Percentiles rank a stretch among this genome's conserved stretches.
These are phyloP conservation scores for Hylyphantes graminicola DNA, from an alignment of 1,140 invertebrate genomes.

Conservation along the genomic window DNA sequence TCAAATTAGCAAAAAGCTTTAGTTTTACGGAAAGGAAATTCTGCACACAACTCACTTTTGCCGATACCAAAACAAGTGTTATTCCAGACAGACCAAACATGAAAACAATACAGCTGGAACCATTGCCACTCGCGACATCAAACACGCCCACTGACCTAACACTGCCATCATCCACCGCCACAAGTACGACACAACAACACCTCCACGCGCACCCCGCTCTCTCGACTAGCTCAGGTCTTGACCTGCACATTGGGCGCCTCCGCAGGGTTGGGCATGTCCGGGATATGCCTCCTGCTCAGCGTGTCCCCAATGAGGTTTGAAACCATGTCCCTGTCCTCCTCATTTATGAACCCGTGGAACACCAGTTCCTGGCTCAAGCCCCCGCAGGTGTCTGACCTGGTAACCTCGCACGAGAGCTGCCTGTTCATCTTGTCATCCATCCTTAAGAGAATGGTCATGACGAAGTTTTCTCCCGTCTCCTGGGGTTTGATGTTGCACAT, in stretches of 20 bases:
- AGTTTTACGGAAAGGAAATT: too few species aligned
- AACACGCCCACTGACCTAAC: too few species aligned
- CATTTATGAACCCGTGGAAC: constrained; percentile 96
- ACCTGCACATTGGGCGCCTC: neutral
- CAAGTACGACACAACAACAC: neutral
- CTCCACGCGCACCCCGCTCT: neutral
- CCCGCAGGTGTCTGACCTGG: constrained; percentile 82
- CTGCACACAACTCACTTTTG: too few species aligned
- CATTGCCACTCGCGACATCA: too few species aligned
- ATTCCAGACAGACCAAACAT: too few species aligned
- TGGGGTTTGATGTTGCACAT: constrained; percentile 91
- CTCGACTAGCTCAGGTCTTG: too few species aligned
- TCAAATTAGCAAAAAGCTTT: too few species aligned
- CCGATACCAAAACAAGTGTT: too few species aligned
- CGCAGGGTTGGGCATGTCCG: constrained; percentile 33
- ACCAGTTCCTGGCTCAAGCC: constrained; percentile 92
- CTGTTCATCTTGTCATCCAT: constrained; percentile 99
- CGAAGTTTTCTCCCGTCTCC: constrained; percentile 67
- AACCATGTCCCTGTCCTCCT: constrained; percentile 67
- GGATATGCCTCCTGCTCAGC: constrained; percentile 53
- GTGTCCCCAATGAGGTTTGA: constrained; percentile 60
- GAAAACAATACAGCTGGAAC: too few species aligned
- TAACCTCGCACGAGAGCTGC: constrained; percentile 92
- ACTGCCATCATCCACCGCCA: too few species aligned
- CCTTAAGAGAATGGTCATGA: constrained; percentile 90